phyloP scores from a whole-genome alignment of 1,140 invertebrate species.

The Batillaria attramentaria region DNA sequence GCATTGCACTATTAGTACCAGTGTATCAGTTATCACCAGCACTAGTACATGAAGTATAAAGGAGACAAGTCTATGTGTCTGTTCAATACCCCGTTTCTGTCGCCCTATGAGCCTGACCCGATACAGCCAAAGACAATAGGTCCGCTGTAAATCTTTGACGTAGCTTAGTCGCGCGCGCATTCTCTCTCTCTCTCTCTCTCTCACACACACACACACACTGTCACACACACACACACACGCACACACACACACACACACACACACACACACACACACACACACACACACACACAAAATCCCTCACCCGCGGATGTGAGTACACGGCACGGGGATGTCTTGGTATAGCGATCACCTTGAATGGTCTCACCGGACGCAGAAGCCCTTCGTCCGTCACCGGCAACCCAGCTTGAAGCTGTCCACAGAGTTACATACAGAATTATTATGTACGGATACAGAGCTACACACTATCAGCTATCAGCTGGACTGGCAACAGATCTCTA shows the following conservation, averaged over 20 bases:
- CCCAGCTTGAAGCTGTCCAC: neutral
- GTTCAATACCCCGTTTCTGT: too few species aligned
- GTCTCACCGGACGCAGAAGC: neutral
- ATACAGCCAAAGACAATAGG: too few species aligned
- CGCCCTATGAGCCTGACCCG: too few species aligned
- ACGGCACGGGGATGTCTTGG: neutral
- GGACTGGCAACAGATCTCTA: too few species aligned
- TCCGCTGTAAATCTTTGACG: too few species aligned
- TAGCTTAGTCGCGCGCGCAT: neutral
- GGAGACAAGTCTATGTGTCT: too few species aligned
- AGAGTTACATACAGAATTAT: neutral
- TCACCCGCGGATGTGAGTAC: neutral
- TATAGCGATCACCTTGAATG: neutral
- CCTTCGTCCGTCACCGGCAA: neutral
- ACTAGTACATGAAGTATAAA: too few species aligned
- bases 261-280: neutral
- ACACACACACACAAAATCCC: neutral
- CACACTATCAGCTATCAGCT: too few species aligned
- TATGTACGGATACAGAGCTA: too few species aligned
- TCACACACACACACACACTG: conserved; percentile 1
- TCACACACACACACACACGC: conserved; percentile 5
- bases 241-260: conserved; percentile 9
- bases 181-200: neutral
- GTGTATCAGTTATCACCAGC: too few species aligned
- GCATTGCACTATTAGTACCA: too few species aligned